A percentile compares a stretch with the other conserved stretches of the same genome.
phyloP scores from a whole-genome alignment of 2,113 vertebrate genomes.

The Addax nasomaculatus region DNA sequence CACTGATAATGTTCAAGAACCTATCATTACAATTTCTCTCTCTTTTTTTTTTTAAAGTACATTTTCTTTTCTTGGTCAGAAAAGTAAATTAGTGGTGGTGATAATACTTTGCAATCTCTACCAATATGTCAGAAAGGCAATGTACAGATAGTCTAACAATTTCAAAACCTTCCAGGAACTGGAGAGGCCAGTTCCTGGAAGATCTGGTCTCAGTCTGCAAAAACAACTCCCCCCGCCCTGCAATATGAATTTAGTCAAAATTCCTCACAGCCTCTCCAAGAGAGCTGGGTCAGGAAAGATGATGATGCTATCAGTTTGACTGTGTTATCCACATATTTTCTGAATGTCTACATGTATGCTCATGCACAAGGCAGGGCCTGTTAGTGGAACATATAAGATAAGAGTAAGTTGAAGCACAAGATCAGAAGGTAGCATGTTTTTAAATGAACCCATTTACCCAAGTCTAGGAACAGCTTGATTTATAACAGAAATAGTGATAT shows the following conservation, averaged over 20 bases:
- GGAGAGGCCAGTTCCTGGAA: not conserved
- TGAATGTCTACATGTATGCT: not conserved
- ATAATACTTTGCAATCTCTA: constrained; percentile 10
- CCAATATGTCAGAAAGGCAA: constrained; percentile 17
- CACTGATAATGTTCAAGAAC: constrained; percentile 17
- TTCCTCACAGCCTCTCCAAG: not conserved
- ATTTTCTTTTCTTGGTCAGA: constrained; percentile 6
- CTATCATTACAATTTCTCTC: constrained; percentile 48
- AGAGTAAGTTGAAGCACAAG: not conserved
- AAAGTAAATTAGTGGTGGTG: not conserved
- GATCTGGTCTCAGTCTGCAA: not conserved
- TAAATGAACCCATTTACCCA: not conserved
- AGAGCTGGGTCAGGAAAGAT: not conserved
- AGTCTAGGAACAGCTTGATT: not conserved
- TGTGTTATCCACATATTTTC: not conserved
- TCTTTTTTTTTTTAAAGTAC: not conserved
- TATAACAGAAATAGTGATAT: not conserved
- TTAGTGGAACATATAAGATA: not conserved
- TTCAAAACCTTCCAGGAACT: constrained; percentile 26
- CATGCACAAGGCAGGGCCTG: not conserved
- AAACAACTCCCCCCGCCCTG: not conserved
- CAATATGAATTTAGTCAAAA: not conserved
- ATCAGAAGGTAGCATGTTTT: not conserved
- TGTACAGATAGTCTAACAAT: constrained; percentile 24
- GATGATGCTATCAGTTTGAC: not conserved